Percentiles rank a stretch among this genome's conserved stretches.
These are phyloP conservation scores for Apotomis betuletana DNA, from an alignment of 2,888 invertebrate species.

Conservation along the genomic window DNA sequence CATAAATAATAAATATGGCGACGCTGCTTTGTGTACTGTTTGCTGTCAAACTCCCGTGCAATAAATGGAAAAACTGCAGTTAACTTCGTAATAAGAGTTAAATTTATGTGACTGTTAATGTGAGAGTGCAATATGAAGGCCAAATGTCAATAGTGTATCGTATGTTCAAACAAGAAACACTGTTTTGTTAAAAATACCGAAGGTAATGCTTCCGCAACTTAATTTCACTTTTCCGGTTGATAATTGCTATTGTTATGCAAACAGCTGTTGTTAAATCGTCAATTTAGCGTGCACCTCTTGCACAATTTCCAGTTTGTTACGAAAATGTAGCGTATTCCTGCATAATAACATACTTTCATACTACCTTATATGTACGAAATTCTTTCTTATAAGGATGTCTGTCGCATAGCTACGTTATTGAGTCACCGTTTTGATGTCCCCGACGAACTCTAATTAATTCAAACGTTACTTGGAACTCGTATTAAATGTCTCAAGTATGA, in stretches of 20 bases:
- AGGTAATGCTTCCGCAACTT: constrained; percentile 38
- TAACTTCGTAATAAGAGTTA: constrained; percentile 46
- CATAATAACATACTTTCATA: constrained; percentile 26
- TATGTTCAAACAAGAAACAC: constrained; percentile 47
- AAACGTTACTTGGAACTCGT: constrained; percentile 43
- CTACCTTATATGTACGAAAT: constrained; percentile 18
- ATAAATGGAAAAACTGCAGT: constrained; percentile 44
- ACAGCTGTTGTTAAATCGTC: constrained; percentile 39
- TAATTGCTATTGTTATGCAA: constrained; percentile 41
- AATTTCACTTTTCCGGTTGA: constrained; percentile 40
- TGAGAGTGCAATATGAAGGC: constrained; percentile 50
- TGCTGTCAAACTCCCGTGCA: constrained; percentile 49
- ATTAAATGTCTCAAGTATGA: constrained; percentile 11
- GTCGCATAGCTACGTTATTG: constrained; percentile 57
- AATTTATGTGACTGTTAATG: constrained; percentile 41
- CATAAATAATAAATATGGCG: constrained; percentile 56
- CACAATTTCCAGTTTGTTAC: constrained; percentile 33
- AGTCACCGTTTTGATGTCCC: constrained; percentile 60
- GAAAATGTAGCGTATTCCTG: constrained; percentile 13
- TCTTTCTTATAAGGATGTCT: constrained; percentile 47
- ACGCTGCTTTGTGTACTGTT: constrained; percentile 52
- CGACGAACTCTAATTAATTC: constrained; percentile 54
- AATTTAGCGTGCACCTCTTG: constrained; percentile 27
- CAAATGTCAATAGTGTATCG: constrained; percentile 43
- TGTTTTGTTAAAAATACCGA: constrained; percentile 33